Conservation (phyloP, 2,113 vertebrate genomes). For the Camelus bactrianus region DNA sequence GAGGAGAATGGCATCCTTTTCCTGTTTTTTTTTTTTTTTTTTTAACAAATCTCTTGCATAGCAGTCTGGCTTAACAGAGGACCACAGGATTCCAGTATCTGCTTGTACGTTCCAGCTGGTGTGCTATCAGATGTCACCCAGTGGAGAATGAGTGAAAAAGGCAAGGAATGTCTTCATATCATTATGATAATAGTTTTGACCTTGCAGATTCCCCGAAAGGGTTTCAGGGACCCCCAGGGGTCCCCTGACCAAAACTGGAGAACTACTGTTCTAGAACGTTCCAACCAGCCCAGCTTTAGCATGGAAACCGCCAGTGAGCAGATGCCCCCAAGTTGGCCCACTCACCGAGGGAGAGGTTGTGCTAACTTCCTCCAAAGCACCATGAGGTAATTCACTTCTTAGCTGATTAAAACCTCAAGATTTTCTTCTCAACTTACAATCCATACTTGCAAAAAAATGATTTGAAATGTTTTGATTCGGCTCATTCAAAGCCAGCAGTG, state of each 20-base stretch:
- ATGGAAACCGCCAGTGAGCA: neutral
- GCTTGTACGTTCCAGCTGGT: neutral
- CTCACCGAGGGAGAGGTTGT: neutral
- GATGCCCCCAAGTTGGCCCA: neutral
- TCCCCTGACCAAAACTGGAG: neutral
- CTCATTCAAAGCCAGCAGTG: neutral
- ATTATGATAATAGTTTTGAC: constrained; percentile 1
- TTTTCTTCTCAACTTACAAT: constrained; percentile 48
- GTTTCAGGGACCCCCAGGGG: neutral
- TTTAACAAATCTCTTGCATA: neutral
- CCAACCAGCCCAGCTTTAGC: neutral
- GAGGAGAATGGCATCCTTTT: neutral
- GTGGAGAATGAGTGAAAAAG: neutral
- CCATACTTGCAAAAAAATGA: neutral
- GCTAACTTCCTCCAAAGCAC: neutral
- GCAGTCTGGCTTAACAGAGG: neutral
- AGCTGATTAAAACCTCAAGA: neutral
- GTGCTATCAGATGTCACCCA: neutral
- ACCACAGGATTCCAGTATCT: neutral
- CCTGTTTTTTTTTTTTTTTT: neutral
- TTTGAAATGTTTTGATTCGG: constrained; percentile 61
- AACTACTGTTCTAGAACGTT: neutral
- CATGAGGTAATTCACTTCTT: constrained; percentile 5
- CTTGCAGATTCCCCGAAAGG: neutral
- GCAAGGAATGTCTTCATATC: neutral